Percentiles rank a stretch among this genome's conserved stretches.
phyloP scores from a whole-genome alignment of 1,140 invertebrate species.

The Trichonephila clavata region DNA sequence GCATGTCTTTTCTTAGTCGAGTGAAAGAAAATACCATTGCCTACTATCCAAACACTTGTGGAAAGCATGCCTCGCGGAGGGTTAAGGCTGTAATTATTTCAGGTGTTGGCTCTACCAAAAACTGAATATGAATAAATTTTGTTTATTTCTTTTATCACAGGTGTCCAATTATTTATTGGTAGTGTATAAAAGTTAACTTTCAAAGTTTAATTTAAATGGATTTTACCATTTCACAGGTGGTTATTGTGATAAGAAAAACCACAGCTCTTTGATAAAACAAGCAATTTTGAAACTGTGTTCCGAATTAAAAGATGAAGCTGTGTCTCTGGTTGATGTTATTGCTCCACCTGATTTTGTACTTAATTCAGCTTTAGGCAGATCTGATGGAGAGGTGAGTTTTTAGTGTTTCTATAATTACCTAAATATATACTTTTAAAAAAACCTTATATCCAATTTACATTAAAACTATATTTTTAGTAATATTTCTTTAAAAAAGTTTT shows the following conservation, averaged over 20 bases:
- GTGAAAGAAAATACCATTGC: too few species aligned
- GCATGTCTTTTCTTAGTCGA: too few species aligned
- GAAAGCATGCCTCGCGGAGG: too few species aligned
- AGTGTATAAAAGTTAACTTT: too few species aligned
- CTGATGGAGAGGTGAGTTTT: constrained; percentile 82
- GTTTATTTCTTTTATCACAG: too few species aligned
- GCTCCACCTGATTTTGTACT: constrained; percentile 93
- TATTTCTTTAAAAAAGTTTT: too few species aligned
- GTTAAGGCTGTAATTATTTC: too few species aligned
- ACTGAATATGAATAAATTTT: too few species aligned
- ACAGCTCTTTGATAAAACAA: constrained; percentile 77
- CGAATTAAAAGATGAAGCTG: constrained; percentile 87
- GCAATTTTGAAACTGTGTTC: constrained; percentile 85
- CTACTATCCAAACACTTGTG: too few species aligned
- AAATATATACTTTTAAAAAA: neutral
- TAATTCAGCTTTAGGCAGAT: constrained; percentile 88
- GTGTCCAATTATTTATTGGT: too few species aligned
- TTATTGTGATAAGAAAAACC: constrained; percentile 70
- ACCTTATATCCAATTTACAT: neutral
- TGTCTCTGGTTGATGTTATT: constrained; percentile 90
- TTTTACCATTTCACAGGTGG: constrained; percentile 62
- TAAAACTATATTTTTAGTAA: too few species aligned
- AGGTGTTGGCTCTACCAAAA: too few species aligned
- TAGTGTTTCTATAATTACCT: neutral
- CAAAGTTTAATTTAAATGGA: neutral